Percentiles rank a stretch among this genome's conserved stretches.
These are phyloP conservation scores for Saturnia japonica DNA, from an alignment of 2,888 invertebrate genomes.

Conservation along the genomic window DNA sequence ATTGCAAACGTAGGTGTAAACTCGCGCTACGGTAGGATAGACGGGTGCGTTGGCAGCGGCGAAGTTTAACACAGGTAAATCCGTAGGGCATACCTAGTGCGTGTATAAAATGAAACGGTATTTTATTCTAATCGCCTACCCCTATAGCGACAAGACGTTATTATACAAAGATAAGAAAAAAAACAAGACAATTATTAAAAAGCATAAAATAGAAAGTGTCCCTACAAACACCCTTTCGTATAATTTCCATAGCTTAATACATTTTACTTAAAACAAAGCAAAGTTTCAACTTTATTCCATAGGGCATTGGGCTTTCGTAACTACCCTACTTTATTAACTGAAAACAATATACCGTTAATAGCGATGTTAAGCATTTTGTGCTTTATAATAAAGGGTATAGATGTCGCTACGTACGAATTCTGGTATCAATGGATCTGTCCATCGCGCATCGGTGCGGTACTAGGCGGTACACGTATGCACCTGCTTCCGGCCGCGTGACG, in stretches of 20 bases:
- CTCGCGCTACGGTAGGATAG: too few species aligned
- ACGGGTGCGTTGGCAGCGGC: too few species aligned
- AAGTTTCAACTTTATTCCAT: not conserved
- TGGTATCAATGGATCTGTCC: not conserved
- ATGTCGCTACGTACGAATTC: not conserved
- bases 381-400: not conserved
- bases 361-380: not conserved
- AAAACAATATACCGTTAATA: not conserved
- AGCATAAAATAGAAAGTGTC: not conserved
- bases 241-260: not conserved
- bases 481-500: slow-evolving; percentile 56
- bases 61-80: too few species aligned
- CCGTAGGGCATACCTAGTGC: too few species aligned
- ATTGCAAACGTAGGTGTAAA: too few species aligned
- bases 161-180: not conserved
- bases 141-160: not conserved
- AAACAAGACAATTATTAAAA: not conserved
- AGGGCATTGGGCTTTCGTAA: not conserved
- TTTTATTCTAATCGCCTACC: not conserved
- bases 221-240: not conserved
- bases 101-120: too few species aligned
- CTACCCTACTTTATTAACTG: not conserved
- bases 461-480: slow-evolving; percentile 49
- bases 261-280: not conserved
- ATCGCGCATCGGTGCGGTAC: slow-evolving; percentile 19